These are phyloP conservation scores for Caenorhabditis drosophilae DNA, from an alignment of 2,888 invertebrate genomes.

Conservation along the genomic window DNA sequence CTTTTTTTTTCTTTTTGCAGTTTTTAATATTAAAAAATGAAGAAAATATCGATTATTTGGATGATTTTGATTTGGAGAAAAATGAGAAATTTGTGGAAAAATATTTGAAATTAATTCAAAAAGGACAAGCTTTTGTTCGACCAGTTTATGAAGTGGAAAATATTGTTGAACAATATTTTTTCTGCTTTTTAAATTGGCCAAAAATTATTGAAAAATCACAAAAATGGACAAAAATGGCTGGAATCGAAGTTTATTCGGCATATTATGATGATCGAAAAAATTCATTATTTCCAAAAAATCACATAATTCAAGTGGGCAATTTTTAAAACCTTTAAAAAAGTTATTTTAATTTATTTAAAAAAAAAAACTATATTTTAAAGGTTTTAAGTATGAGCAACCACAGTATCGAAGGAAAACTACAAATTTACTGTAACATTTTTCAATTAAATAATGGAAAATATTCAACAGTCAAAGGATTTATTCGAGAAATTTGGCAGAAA, in stretches of 20 bases:
- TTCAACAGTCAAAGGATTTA: slow-evolving; percentile 45
- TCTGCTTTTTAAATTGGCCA: slow-evolving; percentile 34
- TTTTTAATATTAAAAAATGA: background rate
- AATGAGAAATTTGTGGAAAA: slow-evolving; percentile 23
- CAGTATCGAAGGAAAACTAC: slow-evolving; percentile 24
- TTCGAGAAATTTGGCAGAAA: slow-evolving; percentile 68
- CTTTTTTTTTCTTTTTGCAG: background rate
- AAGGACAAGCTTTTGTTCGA: slow-evolving; percentile 34
- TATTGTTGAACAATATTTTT: slow-evolving; percentile 35
- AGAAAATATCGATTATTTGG: slow-evolving; percentile 10
- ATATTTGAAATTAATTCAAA: slow-evolving; percentile 27
- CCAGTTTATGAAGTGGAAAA: slow-evolving; percentile 40
- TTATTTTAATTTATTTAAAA: too few relatives aligned
- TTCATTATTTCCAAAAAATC: slow-evolving; percentile 50
- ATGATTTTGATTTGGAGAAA: slow-evolving; percentile 16
- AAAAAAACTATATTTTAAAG: slow-evolving; percentile 28
- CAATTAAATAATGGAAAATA: slow-evolving; percentile 6
- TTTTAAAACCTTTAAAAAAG: background rate
- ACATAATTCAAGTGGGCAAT: slow-evolving; percentile 45
- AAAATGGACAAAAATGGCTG: slow-evolving; percentile 37
- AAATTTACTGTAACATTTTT: slow-evolving; percentile 46
- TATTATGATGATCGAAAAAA: slow-evolving; percentile 59
- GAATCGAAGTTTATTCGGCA: slow-evolving; percentile 59
- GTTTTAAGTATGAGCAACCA: slow-evolving; percentile 46
- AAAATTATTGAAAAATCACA: slow-evolving; percentile 5